phyloP scores from a whole-genome alignment of 2,113 vertebrate genomes.

The Potamarius usumacintae region DNA sequence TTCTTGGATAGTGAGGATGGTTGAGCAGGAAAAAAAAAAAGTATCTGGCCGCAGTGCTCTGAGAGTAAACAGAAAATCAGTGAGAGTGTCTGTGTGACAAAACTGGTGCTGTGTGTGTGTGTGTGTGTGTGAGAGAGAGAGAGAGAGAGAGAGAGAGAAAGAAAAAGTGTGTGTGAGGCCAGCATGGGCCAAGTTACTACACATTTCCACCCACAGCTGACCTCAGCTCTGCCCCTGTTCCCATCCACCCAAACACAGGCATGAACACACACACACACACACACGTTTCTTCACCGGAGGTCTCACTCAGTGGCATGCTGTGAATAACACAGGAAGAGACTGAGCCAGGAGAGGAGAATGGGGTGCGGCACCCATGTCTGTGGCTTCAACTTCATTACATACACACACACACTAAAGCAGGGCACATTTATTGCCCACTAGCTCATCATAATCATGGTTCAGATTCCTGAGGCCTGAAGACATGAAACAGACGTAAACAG shows the following conservation, averaged over 20 bases:
- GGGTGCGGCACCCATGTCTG: constrained; percentile 68
- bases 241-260: constrained; percentile 33
- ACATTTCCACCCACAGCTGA: constrained; percentile 52
- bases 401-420: neutral
- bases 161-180: neutral
- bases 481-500: neutral
- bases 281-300: constrained; percentile 64
- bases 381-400: constrained; percentile 64
- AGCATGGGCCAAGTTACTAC: constrained; percentile 56
- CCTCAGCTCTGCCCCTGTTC: constrained; percentile 44
- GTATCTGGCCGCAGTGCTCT: constrained; percentile 47
- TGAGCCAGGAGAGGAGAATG: constrained; percentile 63
- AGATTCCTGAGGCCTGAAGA: neutral
- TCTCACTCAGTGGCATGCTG: constrained; percentile 63
- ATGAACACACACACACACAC: constrained; percentile 38
- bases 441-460: constrained; percentile 17
- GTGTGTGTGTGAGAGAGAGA: constrained; percentile 20
- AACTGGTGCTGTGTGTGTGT: neutral
- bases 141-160: neutral
- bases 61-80: constrained; percentile 65
- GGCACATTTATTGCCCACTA: neutral
- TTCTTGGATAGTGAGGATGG: constrained; percentile 48
- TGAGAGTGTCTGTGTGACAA: constrained; percentile 36
- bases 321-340: constrained; percentile 70
- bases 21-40: constrained; percentile 44